Conservation (phyloP, 2,888 invertebrate genomes). For the Volucella zonaria region DNA sequence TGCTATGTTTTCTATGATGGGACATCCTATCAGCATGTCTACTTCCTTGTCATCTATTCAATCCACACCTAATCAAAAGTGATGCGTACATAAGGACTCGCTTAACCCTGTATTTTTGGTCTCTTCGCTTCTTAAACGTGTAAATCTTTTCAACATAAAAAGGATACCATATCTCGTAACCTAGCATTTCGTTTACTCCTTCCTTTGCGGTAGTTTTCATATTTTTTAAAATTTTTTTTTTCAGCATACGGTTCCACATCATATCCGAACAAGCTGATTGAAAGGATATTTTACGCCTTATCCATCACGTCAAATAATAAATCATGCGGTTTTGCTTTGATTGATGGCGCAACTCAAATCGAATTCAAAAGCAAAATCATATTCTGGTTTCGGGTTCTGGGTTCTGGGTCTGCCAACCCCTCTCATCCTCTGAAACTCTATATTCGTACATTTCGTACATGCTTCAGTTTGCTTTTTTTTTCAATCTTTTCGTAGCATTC, state of each 20-base stretch:
- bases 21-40: no score
- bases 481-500: slow-evolving; percentile 15
- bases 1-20: no score
- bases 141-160: no score
- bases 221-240: background rate
- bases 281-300: slow-evolving; percentile 74
- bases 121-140: no score
- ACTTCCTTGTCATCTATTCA: no score
- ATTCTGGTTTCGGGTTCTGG: slow-evolving; percentile 39
- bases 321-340: slow-evolving; percentile 74
- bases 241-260: slow-evolving; percentile 56
- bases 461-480: slow-evolving; percentile 18
- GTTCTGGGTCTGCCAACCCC: slow-evolving; percentile 20
- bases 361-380: slow-evolving; percentile 72
- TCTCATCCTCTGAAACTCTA: slow-evolving; percentile 1
- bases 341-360: slow-evolving; percentile 73
- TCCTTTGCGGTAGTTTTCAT: background rate
- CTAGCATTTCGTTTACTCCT: no score
- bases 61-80: no score
- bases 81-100: no score
- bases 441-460: slow-evolving; percentile 26
- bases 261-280: slow-evolving; percentile 69
- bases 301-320: slow-evolving; percentile 74
- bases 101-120: no score
- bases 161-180: no score